Evolutionary conservation across 92 coral and sea anemone species (phyloP).

Genomic region (Phenganax marumi): DNA sequence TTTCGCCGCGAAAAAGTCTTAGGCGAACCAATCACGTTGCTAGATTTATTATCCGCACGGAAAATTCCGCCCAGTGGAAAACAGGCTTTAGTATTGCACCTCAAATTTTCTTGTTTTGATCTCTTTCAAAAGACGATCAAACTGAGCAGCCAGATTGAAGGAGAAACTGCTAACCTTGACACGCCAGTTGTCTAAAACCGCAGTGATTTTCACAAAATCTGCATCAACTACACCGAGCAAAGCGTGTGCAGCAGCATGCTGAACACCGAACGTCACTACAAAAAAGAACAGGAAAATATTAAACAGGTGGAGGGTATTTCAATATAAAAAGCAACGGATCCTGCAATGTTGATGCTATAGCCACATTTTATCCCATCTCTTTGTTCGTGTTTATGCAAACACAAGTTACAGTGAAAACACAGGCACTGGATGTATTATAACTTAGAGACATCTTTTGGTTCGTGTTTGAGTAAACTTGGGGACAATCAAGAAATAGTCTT

Average conservation of each 20-base stretch:
- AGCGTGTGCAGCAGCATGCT: slow-evolving; percentile 72
- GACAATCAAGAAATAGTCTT: neutral
- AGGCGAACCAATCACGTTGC: too few relatives aligned
- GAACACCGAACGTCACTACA: slow-evolving; percentile 68
- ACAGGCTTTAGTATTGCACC: too few relatives aligned
- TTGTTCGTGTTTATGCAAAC: too few relatives aligned
- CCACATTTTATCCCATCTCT: too few relatives aligned
- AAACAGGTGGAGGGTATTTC: neutral
- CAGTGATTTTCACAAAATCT: slow-evolving; percentile 62
- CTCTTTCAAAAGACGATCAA: neutral
- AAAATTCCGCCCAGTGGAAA: too few relatives aligned
- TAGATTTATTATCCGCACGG: too few relatives aligned
- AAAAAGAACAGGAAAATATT: neutral
- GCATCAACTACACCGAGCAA: slow-evolving; percentile 73
- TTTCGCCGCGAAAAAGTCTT: too few relatives aligned
- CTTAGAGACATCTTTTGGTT: too few relatives aligned
- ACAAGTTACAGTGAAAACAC: too few relatives aligned
- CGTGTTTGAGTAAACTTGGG: too few relatives aligned
- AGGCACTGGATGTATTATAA: neutral
- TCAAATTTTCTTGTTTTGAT: neutral
- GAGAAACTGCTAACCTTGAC: neutral
- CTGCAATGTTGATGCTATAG: too few relatives aligned
- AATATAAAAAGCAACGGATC: too few relatives aligned
- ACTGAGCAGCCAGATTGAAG: neutral
- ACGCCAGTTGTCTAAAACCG: neutral